Evolutionary conservation across 2,888 invertebrate species (phyloP), one percentile per base, ranked within the genome.

Genomic region (Portevinia maculata): DNA sequence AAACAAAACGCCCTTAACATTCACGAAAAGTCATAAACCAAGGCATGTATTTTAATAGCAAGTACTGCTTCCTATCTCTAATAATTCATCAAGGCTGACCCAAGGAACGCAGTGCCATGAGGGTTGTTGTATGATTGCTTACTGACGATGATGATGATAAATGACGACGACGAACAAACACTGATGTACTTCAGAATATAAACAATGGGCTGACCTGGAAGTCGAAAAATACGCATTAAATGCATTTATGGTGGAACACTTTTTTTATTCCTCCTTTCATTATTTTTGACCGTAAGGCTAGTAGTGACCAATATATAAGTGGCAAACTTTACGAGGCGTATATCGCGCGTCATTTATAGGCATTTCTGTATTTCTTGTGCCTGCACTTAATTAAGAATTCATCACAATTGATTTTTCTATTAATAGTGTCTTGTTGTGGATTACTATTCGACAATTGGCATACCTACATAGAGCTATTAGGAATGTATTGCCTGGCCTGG

Each of bases 321-420:
- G 24, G 24, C 24, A 3, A 17, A 17, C 21, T 67, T 53, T 32
- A n/a, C 24, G 44, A 59, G 32, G 24, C 28, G n/a, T 28, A 39
- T 30, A 13, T 34, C 21, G 5, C 6, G 32, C 3, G n/a, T 21
- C 21, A 57, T 57, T 55, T 55, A 24, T 46, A 67, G 44, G 34
- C 39, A 39, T 17, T 48, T 13, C 48, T 48, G 24, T 19, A 19
- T 13, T 19, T 34, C 30, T 13, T 9, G 24, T 44, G 44, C 34
- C 50, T 15, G 64, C 64, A 17, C 50, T 57, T 48, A 73, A 64
- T 73, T 74, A 64, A 74, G 48, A 64, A 57, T 74, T 13, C 24
- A 65, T 48, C 19, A n/a, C 41, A 57, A 74, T 74, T 64, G 74
- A 74, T 74, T 74, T 65, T 74, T 41, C 64, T 15, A 65, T 50